Conservation (phyloP, 2,113 vertebrate genomes). For the Otis tarda region DNA sequence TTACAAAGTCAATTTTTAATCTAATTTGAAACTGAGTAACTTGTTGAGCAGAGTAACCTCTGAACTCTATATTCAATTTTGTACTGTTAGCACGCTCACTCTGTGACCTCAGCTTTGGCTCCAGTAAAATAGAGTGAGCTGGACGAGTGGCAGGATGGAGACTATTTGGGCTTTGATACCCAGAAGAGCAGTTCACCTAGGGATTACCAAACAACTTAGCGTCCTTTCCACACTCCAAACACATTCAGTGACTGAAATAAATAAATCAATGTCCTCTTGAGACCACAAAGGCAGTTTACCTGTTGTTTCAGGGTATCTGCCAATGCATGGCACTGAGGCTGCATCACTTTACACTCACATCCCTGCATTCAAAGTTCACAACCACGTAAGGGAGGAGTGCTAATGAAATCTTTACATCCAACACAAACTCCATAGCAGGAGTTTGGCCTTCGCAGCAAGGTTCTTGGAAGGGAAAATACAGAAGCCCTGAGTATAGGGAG, state of each 20-base stretch:
- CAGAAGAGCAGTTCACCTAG: background rate
- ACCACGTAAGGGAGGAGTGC: background rate
- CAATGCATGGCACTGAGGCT: background rate
- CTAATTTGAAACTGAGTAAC: constrained; percentile 55
- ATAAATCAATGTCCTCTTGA: background rate
- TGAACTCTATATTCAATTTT: background rate
- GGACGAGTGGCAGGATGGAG: background rate
- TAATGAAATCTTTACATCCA: background rate
- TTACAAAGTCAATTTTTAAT: constrained; percentile 39
- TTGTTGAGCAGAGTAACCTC: constrained; percentile 17
- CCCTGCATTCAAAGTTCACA: background rate
- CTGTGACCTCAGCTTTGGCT: background rate
- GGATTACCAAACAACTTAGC: background rate
- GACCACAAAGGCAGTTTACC: background rate
- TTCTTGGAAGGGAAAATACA: background rate
- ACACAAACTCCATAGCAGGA: background rate
- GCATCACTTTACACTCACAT: background rate
- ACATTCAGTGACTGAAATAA: background rate
- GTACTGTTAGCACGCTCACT: background rate
- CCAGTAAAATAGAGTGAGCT: background rate
- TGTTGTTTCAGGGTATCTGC: background rate
- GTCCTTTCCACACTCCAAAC: background rate
- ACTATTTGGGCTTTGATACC: background rate
- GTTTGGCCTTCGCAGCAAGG: background rate
- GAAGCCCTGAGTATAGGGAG: background rate